A percentile compares a stretch with the other conserved stretches of the same genome.
Evolutionary conservation across 2,888 invertebrate species (phyloP).

Genomic region (Blera fallax): DNA sequence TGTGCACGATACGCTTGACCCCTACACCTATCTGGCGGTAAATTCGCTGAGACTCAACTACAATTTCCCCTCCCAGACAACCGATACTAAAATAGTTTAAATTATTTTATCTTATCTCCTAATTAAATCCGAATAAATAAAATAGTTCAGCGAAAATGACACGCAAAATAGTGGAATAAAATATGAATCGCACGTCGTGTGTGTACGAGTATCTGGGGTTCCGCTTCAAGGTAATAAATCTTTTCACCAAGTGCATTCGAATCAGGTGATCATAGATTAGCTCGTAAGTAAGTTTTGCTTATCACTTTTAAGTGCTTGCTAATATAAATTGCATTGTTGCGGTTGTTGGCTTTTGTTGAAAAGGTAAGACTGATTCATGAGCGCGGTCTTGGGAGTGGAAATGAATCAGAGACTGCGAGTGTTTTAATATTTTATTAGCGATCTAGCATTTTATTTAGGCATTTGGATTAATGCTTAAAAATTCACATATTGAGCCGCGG

Average conservation of each 20-base stretch:
- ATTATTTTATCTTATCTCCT: slow-evolving; percentile 2
- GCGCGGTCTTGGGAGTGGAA: too few species aligned
- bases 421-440: too few species aligned
- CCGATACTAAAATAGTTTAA: background rate
- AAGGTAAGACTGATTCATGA: too few species aligned
- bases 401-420: too few species aligned
- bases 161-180: background rate
- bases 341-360: slow-evolving; percentile 10
- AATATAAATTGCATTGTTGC: background rate
- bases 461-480: too few species aligned
- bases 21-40: background rate
- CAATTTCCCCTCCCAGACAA: background rate
- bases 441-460: too few species aligned
- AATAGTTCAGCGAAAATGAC: background rate
- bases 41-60: background rate
- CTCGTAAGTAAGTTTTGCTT: background rate
- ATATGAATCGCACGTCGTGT: background rate
- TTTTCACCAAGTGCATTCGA: background rate
- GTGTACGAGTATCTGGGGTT: background rate
- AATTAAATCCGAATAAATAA: background rate
- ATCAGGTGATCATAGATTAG: background rate
- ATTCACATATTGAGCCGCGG: too few species aligned
- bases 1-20: background rate
- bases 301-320: background rate
- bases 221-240: background rate